phyloP scores from a whole-genome alignment of 2,113 vertebrate species.

The Pelecanus crispus region DNA sequence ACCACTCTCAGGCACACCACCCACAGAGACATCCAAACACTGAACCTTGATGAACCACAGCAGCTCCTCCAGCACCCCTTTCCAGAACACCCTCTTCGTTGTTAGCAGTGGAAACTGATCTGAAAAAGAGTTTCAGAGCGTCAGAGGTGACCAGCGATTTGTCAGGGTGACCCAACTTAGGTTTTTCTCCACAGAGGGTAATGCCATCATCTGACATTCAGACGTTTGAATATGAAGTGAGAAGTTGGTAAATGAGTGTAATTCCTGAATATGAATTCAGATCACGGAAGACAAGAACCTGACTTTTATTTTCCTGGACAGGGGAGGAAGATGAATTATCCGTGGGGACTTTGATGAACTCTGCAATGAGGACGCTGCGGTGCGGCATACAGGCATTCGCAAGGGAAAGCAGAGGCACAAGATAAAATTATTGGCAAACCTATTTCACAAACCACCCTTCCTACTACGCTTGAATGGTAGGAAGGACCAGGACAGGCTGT shows the following conservation, averaged over 20 bases:
- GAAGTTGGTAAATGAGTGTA: background rate
- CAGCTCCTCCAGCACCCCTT: slow-evolving; percentile 91
- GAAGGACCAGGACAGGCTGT: background rate
- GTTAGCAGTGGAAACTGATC: slow-evolving; percentile 93
- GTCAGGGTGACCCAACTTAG: fast-evolving
- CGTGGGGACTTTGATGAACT: fast-evolving
- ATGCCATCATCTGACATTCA: background rate
- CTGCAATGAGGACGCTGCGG: fast-evolving
- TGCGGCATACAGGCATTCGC: fast-evolving
- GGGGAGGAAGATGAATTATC: background rate
- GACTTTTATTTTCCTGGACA: background rate
- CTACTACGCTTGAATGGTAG: fast-evolving
- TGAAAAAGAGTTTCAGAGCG: slow-evolving; percentile 57
- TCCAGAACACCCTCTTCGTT: slow-evolving; percentile 95
- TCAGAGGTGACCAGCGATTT: background rate
- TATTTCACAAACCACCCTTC: background rate
- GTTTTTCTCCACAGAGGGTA: background rate
- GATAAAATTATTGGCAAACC: background rate
- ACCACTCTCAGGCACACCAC: background rate
- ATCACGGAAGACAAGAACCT: background rate
- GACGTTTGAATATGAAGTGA: background rate
- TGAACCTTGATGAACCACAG: slow-evolving; percentile 96
- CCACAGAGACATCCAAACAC: background rate
- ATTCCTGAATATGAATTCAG: background rate
- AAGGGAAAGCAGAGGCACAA: fast-evolving